These are phyloP conservation scores for Apodemus sylvaticus DNA, from an alignment of 2,113 vertebrate genomes.

Conservation along the genomic window DNA sequence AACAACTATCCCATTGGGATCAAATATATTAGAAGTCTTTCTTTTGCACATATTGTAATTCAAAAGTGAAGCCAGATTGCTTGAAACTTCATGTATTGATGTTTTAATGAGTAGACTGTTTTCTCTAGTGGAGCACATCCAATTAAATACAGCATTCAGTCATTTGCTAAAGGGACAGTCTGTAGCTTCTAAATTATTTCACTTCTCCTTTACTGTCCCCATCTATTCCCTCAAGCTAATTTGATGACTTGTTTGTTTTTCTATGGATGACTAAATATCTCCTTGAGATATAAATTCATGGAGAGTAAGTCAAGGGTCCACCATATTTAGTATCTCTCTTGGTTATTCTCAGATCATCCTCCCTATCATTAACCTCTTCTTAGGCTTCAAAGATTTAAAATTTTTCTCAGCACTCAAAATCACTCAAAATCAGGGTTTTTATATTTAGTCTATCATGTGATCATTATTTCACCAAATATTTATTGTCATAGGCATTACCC, in stretches of 20 bases:
- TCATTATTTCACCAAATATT: conserved; percentile 3
- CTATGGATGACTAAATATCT: conserved; percentile 69
- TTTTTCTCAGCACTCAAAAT: not conserved
- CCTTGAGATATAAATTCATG: conserved; percentile 31
- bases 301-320: conserved; percentile 30
- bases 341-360: conserved; percentile 1
- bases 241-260: conserved; percentile 82
- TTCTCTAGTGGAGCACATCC: conserved; percentile 85
- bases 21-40: conserved; percentile 76
- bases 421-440: not conserved
- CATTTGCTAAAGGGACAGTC: conserved; percentile 81
- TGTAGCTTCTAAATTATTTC: conserved; percentile 80
- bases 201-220: conserved; percentile 67
- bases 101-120: conserved; percentile 85
- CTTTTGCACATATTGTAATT: conserved; percentile 78
- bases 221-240: conserved; percentile 64
- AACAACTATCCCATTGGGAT: conserved; percentile 72
- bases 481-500: not conserved
- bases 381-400: conserved; percentile 1
- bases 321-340: conserved; percentile 41
- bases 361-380: not conserved
- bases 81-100: conserved; percentile 82
- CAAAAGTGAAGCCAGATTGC: conserved; percentile 78
- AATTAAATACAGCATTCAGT: conserved; percentile 84
- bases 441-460: conserved; percentile 2